Evolutionary conservation across 2,113 vertebrate genomes (phyloP).

Genomic region (Abramis brama): DNA sequence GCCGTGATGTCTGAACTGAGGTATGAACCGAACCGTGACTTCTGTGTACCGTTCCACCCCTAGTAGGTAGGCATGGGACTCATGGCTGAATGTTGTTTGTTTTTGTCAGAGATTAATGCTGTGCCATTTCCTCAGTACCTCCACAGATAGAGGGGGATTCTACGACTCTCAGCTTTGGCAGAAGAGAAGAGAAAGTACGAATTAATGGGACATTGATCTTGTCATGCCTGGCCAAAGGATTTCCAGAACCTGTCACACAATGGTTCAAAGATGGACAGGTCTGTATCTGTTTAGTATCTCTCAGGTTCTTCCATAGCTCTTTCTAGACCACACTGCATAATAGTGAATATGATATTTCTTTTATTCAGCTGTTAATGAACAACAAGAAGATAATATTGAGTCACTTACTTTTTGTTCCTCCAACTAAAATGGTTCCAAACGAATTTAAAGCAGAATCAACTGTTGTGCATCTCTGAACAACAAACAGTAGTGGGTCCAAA

Average conservation of each 20-base stretch:
- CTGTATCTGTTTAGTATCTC: constrained; percentile 20
- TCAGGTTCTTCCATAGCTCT: neutral
- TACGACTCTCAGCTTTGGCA: constrained; percentile 56
- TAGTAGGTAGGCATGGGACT: constrained; percentile 70
- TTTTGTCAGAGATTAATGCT: neutral
- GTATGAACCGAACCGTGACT: too few relatives aligned
- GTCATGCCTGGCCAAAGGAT: constrained; percentile 84
- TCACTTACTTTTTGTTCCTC: neutral
- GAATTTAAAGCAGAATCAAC: neutral
- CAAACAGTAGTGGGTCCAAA: neutral
- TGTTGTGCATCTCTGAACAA: neutral
- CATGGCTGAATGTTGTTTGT: neutral
- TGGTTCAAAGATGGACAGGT: constrained; percentile 95
- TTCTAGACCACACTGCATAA: neutral
- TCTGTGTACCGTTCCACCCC: too few relatives aligned
- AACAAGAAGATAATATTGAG: neutral
- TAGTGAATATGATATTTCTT: neutral
- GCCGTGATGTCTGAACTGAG: too few relatives aligned
- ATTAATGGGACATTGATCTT: constrained; percentile 84
- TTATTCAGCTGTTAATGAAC: neutral
- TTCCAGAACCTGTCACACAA: constrained; percentile 79
- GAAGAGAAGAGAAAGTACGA: constrained; percentile 81
- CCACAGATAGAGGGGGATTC: constrained; percentile 84
- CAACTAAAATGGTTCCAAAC: neutral
- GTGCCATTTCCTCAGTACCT: constrained; percentile 77